These are phyloP conservation scores for Tetragonula clypearis DNA, from an alignment of 1,140 invertebrate genomes.

Conservation along the genomic window DNA sequence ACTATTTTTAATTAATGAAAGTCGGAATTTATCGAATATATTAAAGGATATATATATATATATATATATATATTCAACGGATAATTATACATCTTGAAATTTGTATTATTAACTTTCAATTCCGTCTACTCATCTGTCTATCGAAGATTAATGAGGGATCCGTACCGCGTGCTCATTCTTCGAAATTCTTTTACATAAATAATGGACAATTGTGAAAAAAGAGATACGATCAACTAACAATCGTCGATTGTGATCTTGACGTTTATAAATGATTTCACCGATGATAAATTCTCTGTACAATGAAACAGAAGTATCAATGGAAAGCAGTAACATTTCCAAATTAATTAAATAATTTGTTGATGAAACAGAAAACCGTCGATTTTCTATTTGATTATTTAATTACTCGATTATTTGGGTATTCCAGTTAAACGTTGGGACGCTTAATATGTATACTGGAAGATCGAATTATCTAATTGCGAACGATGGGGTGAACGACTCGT, in stretches of 20 bases:
- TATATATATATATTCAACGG: not conserved
- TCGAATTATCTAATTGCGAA: conserved; percentile 41
- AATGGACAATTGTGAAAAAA: not conserved
- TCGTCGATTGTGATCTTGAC: conserved; percentile 8
- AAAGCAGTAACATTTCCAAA: too few species aligned
- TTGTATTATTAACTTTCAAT: not conserved
- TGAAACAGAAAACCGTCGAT: too few species aligned
- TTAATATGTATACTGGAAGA: not conserved
- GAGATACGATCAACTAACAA: not conserved
- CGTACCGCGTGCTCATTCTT: not conserved
- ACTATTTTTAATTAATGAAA: too few species aligned
- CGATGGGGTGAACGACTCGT: conserved; percentile 30
- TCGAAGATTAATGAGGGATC: not conserved
- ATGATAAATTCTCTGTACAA: not conserved
- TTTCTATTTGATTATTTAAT: too few species aligned
- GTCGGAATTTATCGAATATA: not conserved
- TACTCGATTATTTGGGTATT: not conserved
- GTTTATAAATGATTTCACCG: not conserved
- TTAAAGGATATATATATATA: not conserved
- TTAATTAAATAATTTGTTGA: too few species aligned
- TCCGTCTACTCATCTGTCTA: not conserved
- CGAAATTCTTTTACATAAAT: not conserved
- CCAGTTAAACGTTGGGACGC: too few species aligned
- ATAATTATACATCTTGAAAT: not conserved
- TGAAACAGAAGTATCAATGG: too few species aligned